Percentiles rank a stretch among this genome's conserved stretches.
Conservation (phyloP, 1,140 invertebrate genomes). For the Cotesia typhae region DNA sequence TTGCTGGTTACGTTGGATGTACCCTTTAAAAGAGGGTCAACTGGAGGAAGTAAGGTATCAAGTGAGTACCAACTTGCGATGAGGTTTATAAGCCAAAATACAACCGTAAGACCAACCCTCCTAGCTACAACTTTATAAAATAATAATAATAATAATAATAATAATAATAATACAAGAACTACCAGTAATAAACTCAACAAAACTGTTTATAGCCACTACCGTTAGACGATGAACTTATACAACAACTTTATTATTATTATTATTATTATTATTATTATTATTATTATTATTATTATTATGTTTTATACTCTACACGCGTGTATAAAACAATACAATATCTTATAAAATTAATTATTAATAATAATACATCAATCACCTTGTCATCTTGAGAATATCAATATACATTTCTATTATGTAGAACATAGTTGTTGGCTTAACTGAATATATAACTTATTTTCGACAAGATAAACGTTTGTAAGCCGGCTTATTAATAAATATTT, state of each 20-base stretch:
- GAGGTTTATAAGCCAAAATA: too few species aligned
- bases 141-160: too few species aligned
- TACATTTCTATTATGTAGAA: too few species aligned
- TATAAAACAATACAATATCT: not conserved
- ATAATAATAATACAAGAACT: not conserved
- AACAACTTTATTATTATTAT: not conserved
- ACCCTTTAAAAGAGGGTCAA: too few species aligned
- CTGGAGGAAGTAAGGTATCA: too few species aligned
- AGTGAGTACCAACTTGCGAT: too few species aligned
- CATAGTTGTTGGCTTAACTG: too few species aligned
- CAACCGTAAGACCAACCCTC: not conserved
- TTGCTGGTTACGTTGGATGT: not conserved
- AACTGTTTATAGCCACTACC: conserved; percentile 3
- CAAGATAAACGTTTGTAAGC: too few species aligned
- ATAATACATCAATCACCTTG: not conserved
- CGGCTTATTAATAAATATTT: too few species aligned
- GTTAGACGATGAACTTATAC: not conserved
- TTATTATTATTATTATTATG: not conserved
- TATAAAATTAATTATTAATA: not conserved
- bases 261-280: not conserved
- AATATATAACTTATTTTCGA: too few species aligned
- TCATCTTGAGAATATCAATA: not conserved
- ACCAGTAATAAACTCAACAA: conserved; percentile 18
- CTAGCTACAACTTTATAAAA: not conserved
- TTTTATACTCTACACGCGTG: not conserved